Evolutionary conservation across 2,797 vertebrate species (phyloP).

Genomic region (Aeoliscus strigatus): DNA sequence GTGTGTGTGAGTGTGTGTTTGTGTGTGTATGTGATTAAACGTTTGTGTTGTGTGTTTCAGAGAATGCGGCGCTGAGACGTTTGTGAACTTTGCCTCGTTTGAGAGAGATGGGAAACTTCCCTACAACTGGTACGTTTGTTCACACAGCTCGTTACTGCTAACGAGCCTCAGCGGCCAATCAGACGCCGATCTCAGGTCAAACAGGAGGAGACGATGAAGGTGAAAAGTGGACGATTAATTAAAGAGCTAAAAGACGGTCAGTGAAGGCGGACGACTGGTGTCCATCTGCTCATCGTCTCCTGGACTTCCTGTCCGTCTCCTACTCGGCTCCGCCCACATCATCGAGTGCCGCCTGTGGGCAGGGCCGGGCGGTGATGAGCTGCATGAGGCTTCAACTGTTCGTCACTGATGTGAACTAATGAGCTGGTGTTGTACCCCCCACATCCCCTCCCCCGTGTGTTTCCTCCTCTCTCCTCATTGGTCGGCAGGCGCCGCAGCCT

Average conservation of each 20-base stretch:
- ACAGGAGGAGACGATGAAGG: neutral
- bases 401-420: conserved; percentile 77
- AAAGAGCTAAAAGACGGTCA: conserved; percentile 76
- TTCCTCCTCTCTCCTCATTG: conserved; percentile 32
- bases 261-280: conserved; percentile 65
- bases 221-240: conserved; percentile 62
- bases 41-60: conserved; percentile 77
- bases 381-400: conserved; percentile 75
- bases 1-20: too few species aligned
- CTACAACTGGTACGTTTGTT: conserved; percentile 84
- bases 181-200: conserved; percentile 34
- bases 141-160: conserved; percentile 1
- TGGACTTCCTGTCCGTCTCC: too few species aligned
- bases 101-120: conserved; percentile 94
- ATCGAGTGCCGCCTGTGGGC: too few species aligned
- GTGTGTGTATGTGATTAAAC: neutral
- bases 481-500: conserved; percentile 97
- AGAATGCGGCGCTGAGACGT: conserved; percentile 91
- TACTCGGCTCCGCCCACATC: too few species aligned
- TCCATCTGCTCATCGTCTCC: conserved; percentile 31
- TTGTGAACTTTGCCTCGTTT: conserved; percentile 94
- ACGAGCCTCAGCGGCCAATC: conserved; percentile 15
- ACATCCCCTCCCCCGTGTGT: conserved; percentile 68
- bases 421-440: conserved; percentile 71
- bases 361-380: conserved; percentile 39